Evolutionary conservation across 2,797 vertebrate genomes (phyloP).

Genomic region (Acanthurus lineatus): DNA sequence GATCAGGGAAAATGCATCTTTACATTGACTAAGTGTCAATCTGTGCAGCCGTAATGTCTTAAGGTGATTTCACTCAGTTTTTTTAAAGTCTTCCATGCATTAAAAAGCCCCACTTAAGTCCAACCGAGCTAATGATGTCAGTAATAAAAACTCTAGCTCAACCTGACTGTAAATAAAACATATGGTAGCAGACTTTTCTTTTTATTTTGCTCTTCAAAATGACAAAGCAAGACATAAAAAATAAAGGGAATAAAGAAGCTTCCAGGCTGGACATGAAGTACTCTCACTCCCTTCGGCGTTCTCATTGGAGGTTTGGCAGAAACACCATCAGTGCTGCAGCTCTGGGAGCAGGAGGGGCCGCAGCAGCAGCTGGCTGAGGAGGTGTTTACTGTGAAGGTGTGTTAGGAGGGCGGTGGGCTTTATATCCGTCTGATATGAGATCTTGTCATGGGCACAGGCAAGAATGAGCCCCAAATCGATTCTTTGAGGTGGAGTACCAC

Average conservation of each 20-base stretch:
- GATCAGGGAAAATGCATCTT: slow-evolving; percentile 16
- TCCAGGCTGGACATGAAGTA: slow-evolving; percentile 1
- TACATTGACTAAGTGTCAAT: slow-evolving; percentile 24
- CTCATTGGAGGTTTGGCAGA: slow-evolving; percentile 25
- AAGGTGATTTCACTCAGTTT: not conserved
- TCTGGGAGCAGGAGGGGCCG: slow-evolving; percentile 26
- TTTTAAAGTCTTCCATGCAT: not conserved
- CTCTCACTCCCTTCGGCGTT: not conserved
- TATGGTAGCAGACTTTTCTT: not conserved
- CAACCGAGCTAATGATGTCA: not conserved
- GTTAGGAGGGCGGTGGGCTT: slow-evolving; percentile 19
- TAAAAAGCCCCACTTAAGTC: not conserved
- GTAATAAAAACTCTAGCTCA: not conserved
- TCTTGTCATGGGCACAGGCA: slow-evolving; percentile 40
- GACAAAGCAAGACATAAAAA: not conserved
- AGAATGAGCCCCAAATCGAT: slow-evolving; percentile 57
- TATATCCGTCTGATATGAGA: slow-evolving; percentile 49
- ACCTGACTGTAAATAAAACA: slow-evolving; percentile 1
- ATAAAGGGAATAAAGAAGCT: not conserved
- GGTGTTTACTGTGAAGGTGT: slow-evolving; percentile 31
- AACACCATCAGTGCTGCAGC: slow-evolving; percentile 6
- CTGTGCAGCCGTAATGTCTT: slow-evolving; percentile 11
- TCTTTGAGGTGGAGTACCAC: slow-evolving; percentile 48
- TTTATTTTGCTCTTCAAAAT: not conserved
- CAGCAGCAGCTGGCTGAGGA: slow-evolving; percentile 56